Conservation (phyloP, 2,888 invertebrate species). For the Erebia ligea region DNA sequence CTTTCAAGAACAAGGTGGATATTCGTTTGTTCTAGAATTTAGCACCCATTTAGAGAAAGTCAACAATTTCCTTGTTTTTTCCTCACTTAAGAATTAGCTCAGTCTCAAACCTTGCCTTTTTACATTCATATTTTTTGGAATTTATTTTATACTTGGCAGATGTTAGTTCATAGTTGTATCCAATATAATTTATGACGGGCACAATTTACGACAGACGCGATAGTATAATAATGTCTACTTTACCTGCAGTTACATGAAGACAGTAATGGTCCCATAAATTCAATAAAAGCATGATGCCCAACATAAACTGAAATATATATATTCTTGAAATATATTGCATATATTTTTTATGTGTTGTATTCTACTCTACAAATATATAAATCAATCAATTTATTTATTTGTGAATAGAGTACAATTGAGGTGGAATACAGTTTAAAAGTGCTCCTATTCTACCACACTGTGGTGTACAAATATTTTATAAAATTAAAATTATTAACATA, state of each 20-base stretch:
- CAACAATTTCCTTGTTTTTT: not conserved
- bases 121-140: not conserved
- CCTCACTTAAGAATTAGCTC: not conserved
- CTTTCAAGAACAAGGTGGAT: not conserved
- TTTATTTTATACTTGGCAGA: not conserved
- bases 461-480: too few species aligned
- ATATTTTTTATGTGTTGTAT: not conserved
- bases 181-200: not conserved
- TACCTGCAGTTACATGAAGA: not conserved
- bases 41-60: not conserved
- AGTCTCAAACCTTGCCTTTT: not conserved
- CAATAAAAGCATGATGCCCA: not conserved
- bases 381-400: too few species aligned
- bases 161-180: not conserved
- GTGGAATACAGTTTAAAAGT: too few species aligned
- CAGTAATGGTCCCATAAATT: slow-evolving; percentile 3
- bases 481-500: too few species aligned
- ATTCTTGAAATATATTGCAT: not conserved
- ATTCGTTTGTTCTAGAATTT: not conserved
- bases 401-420: too few species aligned
- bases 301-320: not conserved
- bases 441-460: too few species aligned
- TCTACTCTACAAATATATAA: not conserved
- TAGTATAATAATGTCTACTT: not conserved
- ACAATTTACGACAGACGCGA: not conserved